Percentiles rank a stretch among this genome's conserved stretches.
These are phyloP conservation scores for Eulemur macaco DNA, from an alignment of 2,113 vertebrate genomes.

Conservation along the genomic window DNA sequence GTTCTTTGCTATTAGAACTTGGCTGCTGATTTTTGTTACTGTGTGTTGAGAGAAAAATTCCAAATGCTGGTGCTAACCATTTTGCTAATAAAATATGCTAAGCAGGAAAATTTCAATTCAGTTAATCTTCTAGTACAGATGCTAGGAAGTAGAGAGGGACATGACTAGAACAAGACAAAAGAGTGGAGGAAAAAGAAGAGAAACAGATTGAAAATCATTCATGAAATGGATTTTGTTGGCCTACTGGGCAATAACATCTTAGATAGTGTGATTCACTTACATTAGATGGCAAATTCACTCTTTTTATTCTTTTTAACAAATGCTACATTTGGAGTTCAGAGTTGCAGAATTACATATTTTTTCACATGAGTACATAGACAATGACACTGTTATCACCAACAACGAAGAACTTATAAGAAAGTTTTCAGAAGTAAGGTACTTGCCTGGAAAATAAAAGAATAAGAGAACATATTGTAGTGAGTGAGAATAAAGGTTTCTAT, in stretches of 20 bases:
- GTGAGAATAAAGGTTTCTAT: background rate
- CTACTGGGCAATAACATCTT: background rate
- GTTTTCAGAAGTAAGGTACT: background rate
- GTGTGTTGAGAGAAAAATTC: background rate
- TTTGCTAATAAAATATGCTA: background rate
- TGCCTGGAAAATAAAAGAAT: background rate
- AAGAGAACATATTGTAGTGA: background rate
- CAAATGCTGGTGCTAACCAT: background rate
- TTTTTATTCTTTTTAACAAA: conserved; percentile 7
- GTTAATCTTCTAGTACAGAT: background rate
- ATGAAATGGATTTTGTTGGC: background rate
- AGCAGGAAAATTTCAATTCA: background rate
- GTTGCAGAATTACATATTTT: background rate
- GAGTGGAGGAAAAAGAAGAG: background rate
- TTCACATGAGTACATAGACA: background rate
- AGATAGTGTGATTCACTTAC: background rate
- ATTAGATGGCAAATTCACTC: background rate
- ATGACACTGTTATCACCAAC: background rate
- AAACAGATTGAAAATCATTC: background rate
- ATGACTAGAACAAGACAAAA: background rate
- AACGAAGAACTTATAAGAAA: background rate
- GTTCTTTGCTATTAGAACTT: background rate
- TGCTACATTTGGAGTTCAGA: background rate
- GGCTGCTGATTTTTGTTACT: background rate
- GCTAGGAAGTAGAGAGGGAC: background rate